Evolutionary conservation across 2,113 vertebrate genomes (phyloP).

Genomic region (Chrysochloris asiatica): DNA sequence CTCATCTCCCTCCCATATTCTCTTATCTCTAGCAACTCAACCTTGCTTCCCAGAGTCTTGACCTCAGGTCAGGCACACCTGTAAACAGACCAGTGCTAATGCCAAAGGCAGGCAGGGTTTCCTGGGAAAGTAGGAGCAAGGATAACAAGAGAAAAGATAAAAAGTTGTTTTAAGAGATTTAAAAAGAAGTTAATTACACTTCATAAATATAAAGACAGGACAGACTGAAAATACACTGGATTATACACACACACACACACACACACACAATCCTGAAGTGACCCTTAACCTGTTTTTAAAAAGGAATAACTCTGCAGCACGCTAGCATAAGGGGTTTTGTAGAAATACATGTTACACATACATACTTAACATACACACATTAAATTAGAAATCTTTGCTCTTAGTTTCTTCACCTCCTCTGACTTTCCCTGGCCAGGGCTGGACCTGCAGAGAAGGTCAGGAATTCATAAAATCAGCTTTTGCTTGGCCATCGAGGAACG

Average conservation of each 20-base stretch:
- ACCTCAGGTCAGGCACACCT: background rate
- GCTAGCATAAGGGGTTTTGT: slow-evolving; percentile 38
- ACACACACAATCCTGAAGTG: slow-evolving; percentile 16
- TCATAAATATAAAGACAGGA: slow-evolving; percentile 39
- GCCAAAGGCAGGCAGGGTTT: slow-evolving; percentile 27
- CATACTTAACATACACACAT: slow-evolving; percentile 33
- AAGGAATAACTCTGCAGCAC: slow-evolving; percentile 58
- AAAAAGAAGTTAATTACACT: slow-evolving; percentile 38
- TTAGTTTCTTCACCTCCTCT: slow-evolving; percentile 5
- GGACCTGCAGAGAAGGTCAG: background rate
- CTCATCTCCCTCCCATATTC: background rate
- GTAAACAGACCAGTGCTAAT: slow-evolving; percentile 4
- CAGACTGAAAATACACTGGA: slow-evolving; percentile 42
- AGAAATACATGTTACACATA: slow-evolving; percentile 53
- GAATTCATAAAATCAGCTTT: slow-evolving; percentile 81
- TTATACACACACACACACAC: slow-evolving; percentile 10
- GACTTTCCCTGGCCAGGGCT: background rate
- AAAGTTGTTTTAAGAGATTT: slow-evolving; percentile 55
- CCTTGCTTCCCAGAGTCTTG: slow-evolving; percentile 16
- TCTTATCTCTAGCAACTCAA: slow-evolving; percentile 11
- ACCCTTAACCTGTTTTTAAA: slow-evolving; percentile 70
- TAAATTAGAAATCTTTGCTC: slow-evolving; percentile 48
- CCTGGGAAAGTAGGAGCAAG: background rate
- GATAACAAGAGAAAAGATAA: slow-evolving; percentile 47
- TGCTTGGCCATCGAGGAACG: slow-evolving; percentile 92